phyloP scores from a whole-genome alignment of 2,797 vertebrate genomes.

The Eupleurogrammus muticus region DNA sequence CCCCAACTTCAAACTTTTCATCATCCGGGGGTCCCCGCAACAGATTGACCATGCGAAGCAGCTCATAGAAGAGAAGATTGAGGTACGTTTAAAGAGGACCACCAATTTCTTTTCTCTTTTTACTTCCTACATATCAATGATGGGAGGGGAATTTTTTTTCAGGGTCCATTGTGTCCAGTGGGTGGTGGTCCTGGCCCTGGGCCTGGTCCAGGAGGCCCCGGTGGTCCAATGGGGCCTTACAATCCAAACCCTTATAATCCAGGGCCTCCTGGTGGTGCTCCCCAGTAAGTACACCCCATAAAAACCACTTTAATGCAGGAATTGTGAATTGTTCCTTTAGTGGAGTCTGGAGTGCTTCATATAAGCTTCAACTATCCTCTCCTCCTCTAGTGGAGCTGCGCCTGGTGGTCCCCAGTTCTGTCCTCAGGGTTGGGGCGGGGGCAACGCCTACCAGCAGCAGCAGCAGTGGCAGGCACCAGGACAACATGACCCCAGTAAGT shows the following conservation, averaged over 20 bases:
- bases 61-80: conserved; percentile 97
- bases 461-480: conserved; percentile 89
- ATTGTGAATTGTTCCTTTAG: background rate
- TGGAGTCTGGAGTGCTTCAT: background rate
- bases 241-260: conserved; percentile 93
- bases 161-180: conserved; percentile 93
- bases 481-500: conserved; percentile 93
- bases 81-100: conserved; percentile 77
- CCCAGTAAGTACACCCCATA: conserved; percentile 86
- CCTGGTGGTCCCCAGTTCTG: conserved; percentile 92
- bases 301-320: background rate
- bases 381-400: conserved; percentile 83
- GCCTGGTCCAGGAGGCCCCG: conserved; percentile 87
- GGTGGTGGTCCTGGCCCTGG: conserved; percentile 88
- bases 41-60: conserved; percentile 98
- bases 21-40: conserved; percentile 91
- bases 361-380: conserved; percentile 8
- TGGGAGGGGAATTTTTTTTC: background rate
- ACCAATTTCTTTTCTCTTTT: background rate
- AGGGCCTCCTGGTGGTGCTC: conserved; percentile 91
- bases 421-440: conserved; percentile 90
- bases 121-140: background rate
- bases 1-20: conserved; percentile 95
- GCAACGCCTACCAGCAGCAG: conserved; percentile 91
- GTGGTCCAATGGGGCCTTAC: conserved; percentile 93